Conservation (phyloP, 2,113 vertebrate genomes). For the Vanacampus margaritifer region DNA sequence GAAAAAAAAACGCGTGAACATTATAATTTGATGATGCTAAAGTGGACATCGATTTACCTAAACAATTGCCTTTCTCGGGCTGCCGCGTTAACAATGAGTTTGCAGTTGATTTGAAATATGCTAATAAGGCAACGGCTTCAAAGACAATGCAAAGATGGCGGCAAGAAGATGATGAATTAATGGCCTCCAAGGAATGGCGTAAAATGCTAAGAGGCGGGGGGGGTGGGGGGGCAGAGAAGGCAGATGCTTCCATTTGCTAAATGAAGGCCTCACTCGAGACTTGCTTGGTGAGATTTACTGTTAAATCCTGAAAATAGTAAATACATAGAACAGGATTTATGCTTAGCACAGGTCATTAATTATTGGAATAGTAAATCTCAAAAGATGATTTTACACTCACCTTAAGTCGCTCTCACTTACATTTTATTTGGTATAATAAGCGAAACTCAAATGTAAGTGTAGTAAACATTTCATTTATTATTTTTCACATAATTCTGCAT, state of each 20-base stretch:
- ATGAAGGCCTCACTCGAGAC: neutral
- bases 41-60: neutral
- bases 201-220: neutral
- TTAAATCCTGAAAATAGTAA: neutral
- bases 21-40: neutral
- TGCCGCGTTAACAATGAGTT: neutral
- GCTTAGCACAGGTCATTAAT: neutral
- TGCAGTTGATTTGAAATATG: conserved; percentile 2
- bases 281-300: neutral
- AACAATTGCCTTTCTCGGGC: neutral
- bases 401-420: neutral
- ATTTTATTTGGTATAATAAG: neutral
- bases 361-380: neutral
- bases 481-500: neutral
- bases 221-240: neutral
- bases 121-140: neutral
- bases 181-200: neutral
- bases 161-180: neutral
- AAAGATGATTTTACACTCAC: conserved; percentile 3
- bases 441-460: neutral
- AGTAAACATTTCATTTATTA: neutral
- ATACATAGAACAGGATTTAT: neutral
- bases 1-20: neutral
- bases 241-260: conserved; percentile 1
- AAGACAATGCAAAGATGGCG: conserved; percentile 2